phyloP scores from a whole-genome alignment of 1,140 invertebrate species.

The Pomacea maculata region DNA sequence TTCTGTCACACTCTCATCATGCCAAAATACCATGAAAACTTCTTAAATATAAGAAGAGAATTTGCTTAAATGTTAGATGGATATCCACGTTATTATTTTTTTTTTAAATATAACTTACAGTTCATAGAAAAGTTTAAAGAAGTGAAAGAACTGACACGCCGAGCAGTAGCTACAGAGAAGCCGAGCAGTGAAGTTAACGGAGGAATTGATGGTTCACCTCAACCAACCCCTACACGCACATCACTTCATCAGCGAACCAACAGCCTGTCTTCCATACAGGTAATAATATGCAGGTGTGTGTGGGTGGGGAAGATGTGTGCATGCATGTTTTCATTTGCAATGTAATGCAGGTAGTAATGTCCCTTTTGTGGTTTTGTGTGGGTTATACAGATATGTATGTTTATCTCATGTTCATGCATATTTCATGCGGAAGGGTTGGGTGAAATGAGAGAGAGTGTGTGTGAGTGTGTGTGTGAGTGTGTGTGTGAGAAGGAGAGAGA shows the following conservation, averaged over 20 bases:
- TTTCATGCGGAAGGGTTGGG: too few relatives aligned
- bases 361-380: too few relatives aligned
- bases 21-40: too few relatives aligned
- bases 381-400: too few relatives aligned
- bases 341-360: too few relatives aligned
- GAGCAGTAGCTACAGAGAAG: constrained; percentile 39
- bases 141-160: constrained; percentile 85
- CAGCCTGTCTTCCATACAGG: constrained; percentile 59
- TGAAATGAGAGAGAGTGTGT: too few relatives aligned
- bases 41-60: too few relatives aligned
- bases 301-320: background rate
- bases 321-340: background rate
- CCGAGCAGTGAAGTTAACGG: constrained; percentile 43
- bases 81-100: too few relatives aligned
- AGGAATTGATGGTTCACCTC: constrained; percentile 31
- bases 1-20: background rate
- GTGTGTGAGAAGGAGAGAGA: too few relatives aligned
- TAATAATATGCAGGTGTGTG: constrained; percentile 13
- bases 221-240: constrained; percentile 30
- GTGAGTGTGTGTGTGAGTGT: too few relatives aligned
- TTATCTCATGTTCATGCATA: too few relatives aligned
- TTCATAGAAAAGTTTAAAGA: constrained; percentile 99
- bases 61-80: too few relatives aligned
- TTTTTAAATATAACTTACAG: constrained; percentile 67
- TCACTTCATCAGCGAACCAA: constrained; percentile 48